Percentiles rank a stretch among this genome's conserved stretches.
These are phyloP conservation scores for Polydrusus pterygomalis DNA, from an alignment of 2,888 invertebrate species.

Conservation along the genomic window DNA sequence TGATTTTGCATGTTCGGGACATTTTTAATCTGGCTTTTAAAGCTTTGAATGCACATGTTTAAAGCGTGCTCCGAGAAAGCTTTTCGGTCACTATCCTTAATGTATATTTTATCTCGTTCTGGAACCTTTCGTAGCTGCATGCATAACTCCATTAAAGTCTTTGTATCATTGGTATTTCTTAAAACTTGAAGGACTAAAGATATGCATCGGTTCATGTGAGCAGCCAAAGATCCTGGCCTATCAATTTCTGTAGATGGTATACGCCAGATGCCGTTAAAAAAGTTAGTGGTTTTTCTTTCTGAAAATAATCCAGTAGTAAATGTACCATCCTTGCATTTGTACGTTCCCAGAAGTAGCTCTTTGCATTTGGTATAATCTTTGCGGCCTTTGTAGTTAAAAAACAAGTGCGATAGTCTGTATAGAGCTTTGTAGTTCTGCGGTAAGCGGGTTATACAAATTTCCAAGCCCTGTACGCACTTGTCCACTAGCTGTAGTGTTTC, in stretches of 20 bases:
- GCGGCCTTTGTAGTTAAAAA: constrained; percentile 80
- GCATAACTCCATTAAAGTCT: constrained; percentile 85
- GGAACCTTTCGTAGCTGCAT: constrained; percentile 86
- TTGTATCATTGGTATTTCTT: constrained; percentile 85
- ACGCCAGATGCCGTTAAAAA: constrained; percentile 96
- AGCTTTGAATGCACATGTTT: constrained; percentile 81
- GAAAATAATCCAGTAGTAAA: constrained; percentile 88
- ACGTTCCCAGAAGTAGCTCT: constrained; percentile 82
- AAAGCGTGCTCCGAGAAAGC: constrained; percentile 87
- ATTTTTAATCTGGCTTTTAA: constrained; percentile 78
- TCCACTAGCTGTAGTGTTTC: constrained; percentile 68
- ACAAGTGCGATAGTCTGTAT: constrained; percentile 90
- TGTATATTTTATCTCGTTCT: constrained; percentile 90
- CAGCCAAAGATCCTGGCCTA: constrained; percentile 91
- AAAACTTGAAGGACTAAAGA: constrained; percentile 88
- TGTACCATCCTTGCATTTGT: constrained; percentile 79
- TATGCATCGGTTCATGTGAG: constrained; percentile 92
- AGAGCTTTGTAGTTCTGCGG: constrained; percentile 95
- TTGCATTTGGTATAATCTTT: constrained; percentile 82
- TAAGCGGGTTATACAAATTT: constrained; percentile 89
- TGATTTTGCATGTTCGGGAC: constrained; percentile 67
- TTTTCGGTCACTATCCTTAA: constrained; percentile 89
- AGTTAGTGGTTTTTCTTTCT: constrained; percentile 89
- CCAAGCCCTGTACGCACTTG: constrained; percentile 77
- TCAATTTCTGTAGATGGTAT: constrained; percentile 94